phyloP scores from a whole-genome alignment of 2,113 vertebrate genomes.

The Pelecanoides urinatrix region DNA sequence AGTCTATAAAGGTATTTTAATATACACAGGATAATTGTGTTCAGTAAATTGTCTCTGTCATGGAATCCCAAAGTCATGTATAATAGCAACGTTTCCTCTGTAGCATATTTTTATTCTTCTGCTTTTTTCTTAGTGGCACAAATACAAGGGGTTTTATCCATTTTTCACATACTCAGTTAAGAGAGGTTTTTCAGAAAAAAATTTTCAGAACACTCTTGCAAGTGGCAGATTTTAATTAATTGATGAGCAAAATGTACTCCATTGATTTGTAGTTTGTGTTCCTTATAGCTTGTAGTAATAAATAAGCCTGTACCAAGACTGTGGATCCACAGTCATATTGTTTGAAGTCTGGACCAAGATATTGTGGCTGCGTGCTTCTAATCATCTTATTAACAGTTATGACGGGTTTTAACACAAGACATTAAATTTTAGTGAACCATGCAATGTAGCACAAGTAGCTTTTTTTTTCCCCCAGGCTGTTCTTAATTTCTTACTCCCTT shows the following conservation, averaged over 20 bases:
- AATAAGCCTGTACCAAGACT: neutral
- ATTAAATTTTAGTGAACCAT: neutral
- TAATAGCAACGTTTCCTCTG: neutral
- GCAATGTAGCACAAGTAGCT: neutral
- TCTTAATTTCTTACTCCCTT: neutral
- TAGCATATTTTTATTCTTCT: neutral
- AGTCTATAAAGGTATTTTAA: neutral
- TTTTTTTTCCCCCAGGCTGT: no score
- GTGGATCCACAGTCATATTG: neutral
- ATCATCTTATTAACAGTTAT: neutral
- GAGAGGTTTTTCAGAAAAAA: neutral
- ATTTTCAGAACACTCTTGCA: neutral
- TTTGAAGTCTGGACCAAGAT: neutral
- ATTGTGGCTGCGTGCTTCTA: neutral
- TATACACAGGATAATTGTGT: neutral
- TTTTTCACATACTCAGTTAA: neutral
- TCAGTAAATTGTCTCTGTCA: neutral
- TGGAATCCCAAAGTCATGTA: neutral
- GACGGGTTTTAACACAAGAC: neutral
- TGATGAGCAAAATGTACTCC: neutral
- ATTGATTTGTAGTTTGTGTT: neutral
- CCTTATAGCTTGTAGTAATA: neutral
- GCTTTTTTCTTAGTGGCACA: neutral
- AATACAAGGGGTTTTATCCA: neutral
- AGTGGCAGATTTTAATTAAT: neutral